These are phyloP conservation scores for Agelastica alni DNA, from an alignment of 2,888 invertebrate genomes.

Conservation along the genomic window DNA sequence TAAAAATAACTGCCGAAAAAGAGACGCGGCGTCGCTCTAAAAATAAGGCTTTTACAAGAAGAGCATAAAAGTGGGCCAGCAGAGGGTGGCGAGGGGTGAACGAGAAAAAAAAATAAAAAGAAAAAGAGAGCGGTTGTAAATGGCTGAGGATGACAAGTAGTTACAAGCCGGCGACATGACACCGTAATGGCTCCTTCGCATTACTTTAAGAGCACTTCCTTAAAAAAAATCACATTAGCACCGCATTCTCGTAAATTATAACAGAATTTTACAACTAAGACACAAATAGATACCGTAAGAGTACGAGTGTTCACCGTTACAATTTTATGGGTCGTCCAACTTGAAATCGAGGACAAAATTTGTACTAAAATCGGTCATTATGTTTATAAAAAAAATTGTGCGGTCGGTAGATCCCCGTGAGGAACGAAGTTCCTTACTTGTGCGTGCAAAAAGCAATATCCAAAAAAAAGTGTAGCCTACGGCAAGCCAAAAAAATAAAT, in stretches of 20 bases:
- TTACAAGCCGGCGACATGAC: constrained; percentile 51
- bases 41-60: constrained; percentile 46
- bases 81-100: constrained; percentile 34
- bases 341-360: too few relatives aligned
- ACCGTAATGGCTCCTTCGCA: constrained; percentile 50
- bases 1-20: constrained; percentile 5
- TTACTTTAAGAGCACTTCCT: constrained; percentile 48
- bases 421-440: too few relatives aligned
- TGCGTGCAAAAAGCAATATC: too few relatives aligned
- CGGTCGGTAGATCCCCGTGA: too few relatives aligned
- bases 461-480: too few relatives aligned
- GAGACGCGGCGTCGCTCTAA: constrained; percentile 35
- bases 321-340: too few relatives aligned
- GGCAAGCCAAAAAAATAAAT: too few relatives aligned
- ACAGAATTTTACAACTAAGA: not conserved
- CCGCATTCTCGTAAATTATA: constrained; percentile 38
- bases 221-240: constrained; percentile 41
- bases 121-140: constrained; percentile 44
- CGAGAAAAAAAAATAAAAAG: not conserved
- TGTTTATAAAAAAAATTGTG: too few relatives aligned
- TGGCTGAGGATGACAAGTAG: constrained; percentile 50
- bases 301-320: too few relatives aligned
- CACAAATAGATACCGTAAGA: too few relatives aligned
- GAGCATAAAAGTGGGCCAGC: constrained; percentile 17
- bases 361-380: too few relatives aligned